A percentile compares a stretch with the other conserved stretches of the same genome.
These are phyloP conservation scores for Parnassius apollo DNA, from an alignment of 2,888 invertebrate species.

Conservation along the genomic window DNA sequence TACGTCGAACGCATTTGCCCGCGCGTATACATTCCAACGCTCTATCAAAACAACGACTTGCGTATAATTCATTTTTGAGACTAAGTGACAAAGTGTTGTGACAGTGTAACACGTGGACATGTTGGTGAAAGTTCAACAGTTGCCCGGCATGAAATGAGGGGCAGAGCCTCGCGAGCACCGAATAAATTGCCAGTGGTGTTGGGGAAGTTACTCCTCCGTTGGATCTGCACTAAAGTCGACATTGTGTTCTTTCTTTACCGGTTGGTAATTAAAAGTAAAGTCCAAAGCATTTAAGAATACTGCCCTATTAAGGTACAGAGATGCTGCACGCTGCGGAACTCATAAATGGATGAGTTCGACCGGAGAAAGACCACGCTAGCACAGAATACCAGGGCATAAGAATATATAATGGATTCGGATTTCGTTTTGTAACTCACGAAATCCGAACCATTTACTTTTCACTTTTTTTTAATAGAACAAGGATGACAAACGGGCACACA, in stretches of 20 bases:
- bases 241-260: conserved; percentile 83
- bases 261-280: conserved; percentile 58
- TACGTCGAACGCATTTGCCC: conserved; percentile 40
- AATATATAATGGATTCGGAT: no score
- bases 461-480: no score
- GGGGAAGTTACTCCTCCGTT: conserved; percentile 81
- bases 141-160: conserved; percentile 67
- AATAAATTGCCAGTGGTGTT: conserved; percentile 67
- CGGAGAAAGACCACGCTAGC: no score
- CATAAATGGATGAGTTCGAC: no score
- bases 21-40: conserved; percentile 33
- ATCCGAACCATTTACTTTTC: no score
- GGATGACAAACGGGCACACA: no score
- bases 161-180: conserved; percentile 46
- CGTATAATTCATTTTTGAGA: conserved; percentile 6
- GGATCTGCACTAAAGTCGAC: conserved; percentile 83
- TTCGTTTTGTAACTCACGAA: no score
- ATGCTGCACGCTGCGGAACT: no score
- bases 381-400: no score
- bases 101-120: conserved; percentile 35
- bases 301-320: no score
- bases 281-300: no score
- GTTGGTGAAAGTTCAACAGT: conserved; percentile 32
- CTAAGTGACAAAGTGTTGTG: conserved; percentile 27
- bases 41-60: neutral